Conservation (phyloP, 2,888 invertebrate species). For the Diarsia brunnea region DNA sequence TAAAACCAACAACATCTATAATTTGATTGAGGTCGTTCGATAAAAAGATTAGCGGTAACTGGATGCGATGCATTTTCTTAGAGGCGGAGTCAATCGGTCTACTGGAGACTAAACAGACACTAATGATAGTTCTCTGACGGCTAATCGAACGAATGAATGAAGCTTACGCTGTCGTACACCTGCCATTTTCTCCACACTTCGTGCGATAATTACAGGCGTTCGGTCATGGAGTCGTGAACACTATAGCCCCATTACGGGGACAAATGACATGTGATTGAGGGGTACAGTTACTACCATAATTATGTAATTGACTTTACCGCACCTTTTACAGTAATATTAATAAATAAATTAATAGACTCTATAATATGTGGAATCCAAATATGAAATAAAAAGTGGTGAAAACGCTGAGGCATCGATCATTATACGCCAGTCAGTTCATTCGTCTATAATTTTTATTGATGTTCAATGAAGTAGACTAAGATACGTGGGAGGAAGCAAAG, state of each 20-base stretch:
- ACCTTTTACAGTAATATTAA: slow-evolving; percentile 29
- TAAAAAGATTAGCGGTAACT: slow-evolving; percentile 57
- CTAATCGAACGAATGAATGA: slow-evolving; percentile 54
- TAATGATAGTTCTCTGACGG: slow-evolving; percentile 62
- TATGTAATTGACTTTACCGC: slow-evolving; percentile 39
- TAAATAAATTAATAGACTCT: slow-evolving; percentile 17
- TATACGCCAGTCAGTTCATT: slow-evolving; percentile 7
- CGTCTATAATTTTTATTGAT: slow-evolving; percentile 1
- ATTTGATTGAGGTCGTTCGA: slow-evolving; percentile 46
- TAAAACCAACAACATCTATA: slow-evolving; percentile 25
- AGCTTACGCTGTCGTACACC: slow-evolving; percentile 51
- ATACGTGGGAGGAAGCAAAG: slow-evolving; percentile 24
- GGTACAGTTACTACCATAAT: slow-evolving; percentile 17
- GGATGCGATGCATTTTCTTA: slow-evolving; percentile 46
- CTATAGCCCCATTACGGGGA: slow-evolving; percentile 49
- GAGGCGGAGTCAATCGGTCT: slow-evolving; percentile 51
- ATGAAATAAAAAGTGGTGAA: slow-evolving; percentile 22
- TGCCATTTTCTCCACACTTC: slow-evolving; percentile 58
- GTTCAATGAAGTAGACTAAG: slow-evolving; percentile 16
- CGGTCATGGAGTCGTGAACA: slow-evolving; percentile 48
- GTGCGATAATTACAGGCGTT: slow-evolving; percentile 57
- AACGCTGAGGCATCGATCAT: neutral
- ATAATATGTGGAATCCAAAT: slow-evolving; percentile 13
- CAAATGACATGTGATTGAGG: slow-evolving; percentile 49
- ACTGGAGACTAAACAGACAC: slow-evolving; percentile 40